Conservation (phyloP, 2,888 invertebrate genomes). For the Epinotia demarniana region DNA sequence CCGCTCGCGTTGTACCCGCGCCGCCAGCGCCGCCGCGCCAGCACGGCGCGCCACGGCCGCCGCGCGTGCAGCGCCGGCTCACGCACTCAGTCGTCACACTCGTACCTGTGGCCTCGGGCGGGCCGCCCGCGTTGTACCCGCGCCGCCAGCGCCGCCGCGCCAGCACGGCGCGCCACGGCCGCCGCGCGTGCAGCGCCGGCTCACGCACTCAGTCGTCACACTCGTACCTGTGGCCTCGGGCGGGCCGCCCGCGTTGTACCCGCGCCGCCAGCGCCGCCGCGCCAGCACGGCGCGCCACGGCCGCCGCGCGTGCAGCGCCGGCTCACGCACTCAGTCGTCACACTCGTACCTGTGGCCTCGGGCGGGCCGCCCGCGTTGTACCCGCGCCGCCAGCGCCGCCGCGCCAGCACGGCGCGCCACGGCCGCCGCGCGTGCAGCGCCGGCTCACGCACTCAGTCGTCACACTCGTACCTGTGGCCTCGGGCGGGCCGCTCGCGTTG, state of each 20-base stretch:
- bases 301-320: constrained; percentile 86
- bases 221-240: constrained; percentile 85
- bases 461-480: too few relatives aligned
- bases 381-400: constrained; percentile 87
- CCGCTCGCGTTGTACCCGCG: too few relatives aligned
- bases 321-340: constrained; percentile 88
- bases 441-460: too few relatives aligned
- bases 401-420: constrained; percentile 88
- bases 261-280: constrained; percentile 87
- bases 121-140: constrained; percentile 89
- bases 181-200: constrained; percentile 86
- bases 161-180: constrained; percentile 89
- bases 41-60: too few relatives aligned
- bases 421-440: constrained; percentile 86
- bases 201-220: constrained; percentile 87
- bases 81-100: too few relatives aligned
- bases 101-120: constrained; percentile 85
- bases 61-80: too few relatives aligned
- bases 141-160: constrained; percentile 87
- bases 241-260: constrained; percentile 89
- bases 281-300: constrained; percentile 90
- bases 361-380: constrained; percentile 90
- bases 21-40: too few relatives aligned
- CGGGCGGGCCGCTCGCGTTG: too few relatives aligned
- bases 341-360: constrained; percentile 82